Percentiles rank a stretch among this genome's conserved stretches.
These are phyloP conservation scores for Lepus oiostolus DNA, from an alignment of 2,797 vertebrate genomes.

Conservation along the genomic window DNA sequence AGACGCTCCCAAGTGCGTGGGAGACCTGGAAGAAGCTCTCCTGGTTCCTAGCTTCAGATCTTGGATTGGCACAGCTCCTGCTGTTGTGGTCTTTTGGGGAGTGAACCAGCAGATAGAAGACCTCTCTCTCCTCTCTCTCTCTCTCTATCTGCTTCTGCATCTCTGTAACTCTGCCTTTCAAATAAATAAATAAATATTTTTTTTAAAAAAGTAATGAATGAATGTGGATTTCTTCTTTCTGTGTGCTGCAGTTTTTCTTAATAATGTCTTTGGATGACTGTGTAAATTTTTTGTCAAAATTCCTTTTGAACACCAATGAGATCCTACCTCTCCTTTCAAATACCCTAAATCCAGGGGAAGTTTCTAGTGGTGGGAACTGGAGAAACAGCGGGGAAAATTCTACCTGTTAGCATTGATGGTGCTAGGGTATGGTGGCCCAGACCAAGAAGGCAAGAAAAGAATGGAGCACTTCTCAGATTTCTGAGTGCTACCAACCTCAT, in stretches of 20 bases:
- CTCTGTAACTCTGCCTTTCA: too few species aligned
- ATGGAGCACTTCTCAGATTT: not conserved
- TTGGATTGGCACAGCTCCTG: too few species aligned
- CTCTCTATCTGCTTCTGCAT: too few species aligned
- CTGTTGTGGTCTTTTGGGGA: too few species aligned
- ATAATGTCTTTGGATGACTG: not conserved
- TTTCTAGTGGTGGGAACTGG: not conserved
- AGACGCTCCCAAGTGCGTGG: too few species aligned
- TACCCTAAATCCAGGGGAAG: not conserved
- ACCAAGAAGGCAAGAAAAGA: not conserved
- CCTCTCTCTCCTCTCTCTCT: too few species aligned
- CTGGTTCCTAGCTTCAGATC: too few species aligned
- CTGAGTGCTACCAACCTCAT: not conserved
- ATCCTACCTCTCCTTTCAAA: not conserved
- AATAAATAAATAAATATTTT: too few species aligned
- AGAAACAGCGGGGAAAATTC: not conserved
- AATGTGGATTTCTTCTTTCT: not conserved
- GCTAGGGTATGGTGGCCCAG: not conserved
- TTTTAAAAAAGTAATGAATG: not conserved
- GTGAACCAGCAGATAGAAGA: too few species aligned
- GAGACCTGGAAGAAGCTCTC: too few species aligned
- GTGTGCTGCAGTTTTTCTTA: not conserved
- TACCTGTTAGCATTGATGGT: not conserved
- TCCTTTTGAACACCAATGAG: not conserved
- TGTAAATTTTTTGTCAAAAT: too few species aligned